These are phyloP conservation scores for Craseonycteris thonglongyai DNA, from an alignment of 2,113 vertebrate species.

Conservation along the genomic window DNA sequence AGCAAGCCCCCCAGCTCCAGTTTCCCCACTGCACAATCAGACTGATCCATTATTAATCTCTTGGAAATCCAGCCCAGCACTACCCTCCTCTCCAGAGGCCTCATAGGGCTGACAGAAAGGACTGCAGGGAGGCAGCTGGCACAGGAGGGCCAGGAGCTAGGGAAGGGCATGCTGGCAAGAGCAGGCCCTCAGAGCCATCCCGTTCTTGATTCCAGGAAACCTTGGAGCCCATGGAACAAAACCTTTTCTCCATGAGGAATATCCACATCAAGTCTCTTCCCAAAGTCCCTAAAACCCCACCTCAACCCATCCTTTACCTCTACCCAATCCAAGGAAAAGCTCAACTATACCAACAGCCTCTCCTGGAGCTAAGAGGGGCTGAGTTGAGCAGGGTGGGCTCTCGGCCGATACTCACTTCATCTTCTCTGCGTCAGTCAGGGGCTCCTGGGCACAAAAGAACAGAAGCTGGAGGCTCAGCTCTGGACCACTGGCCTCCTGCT, in stretches of 20 bases:
- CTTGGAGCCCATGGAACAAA: not conserved
- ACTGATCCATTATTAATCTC: conserved; percentile 62
- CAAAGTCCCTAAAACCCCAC: not conserved
- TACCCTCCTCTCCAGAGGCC: not conserved
- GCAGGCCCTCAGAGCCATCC: not conserved
- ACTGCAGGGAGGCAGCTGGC: not conserved
- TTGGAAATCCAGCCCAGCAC: conserved; percentile 32
- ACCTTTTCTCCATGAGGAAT: not conserved
- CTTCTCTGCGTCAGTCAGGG: conserved; percentile 88
- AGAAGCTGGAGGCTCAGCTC: conserved; percentile 56
- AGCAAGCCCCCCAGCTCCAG: conserved; percentile 2
- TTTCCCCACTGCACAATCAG: conserved; percentile 49
- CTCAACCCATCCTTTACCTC: not conserved
- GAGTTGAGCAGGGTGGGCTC: not conserved
- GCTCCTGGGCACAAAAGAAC: conserved; percentile 83
- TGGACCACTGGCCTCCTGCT: not conserved
- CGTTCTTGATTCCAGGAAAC: not conserved
- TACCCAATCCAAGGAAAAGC: not conserved
- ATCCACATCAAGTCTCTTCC: not conserved
- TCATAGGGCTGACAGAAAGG: not conserved
- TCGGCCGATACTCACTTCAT: conserved; percentile 88
- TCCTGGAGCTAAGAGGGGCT: not conserved
- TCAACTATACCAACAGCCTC: not conserved
- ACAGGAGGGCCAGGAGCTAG: not conserved
- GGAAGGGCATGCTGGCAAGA: not conserved